Evolutionary conservation across 2,113 vertebrate genomes (phyloP).

Genomic region (Polyodon spathula): DNA sequence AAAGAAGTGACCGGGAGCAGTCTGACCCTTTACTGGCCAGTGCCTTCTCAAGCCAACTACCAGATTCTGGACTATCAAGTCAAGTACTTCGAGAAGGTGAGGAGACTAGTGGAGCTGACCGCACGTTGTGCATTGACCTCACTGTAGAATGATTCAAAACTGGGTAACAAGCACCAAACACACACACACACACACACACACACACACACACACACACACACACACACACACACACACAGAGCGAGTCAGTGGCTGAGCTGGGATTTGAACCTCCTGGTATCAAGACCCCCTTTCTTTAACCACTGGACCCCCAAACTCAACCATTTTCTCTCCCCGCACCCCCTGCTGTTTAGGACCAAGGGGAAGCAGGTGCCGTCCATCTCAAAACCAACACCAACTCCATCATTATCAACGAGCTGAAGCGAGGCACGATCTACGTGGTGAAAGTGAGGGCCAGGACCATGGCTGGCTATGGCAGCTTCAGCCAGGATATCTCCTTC

Average conservation of each 20-base stretch:
- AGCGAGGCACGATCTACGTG: constrained; percentile 64
- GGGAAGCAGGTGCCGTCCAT: constrained; percentile 46
- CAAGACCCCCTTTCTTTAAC: too few species aligned
- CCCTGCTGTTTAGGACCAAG: constrained; percentile 34
- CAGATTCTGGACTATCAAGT: constrained; percentile 76
- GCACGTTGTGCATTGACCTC: too few species aligned
- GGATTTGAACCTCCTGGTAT: too few species aligned
- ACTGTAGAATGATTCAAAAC: too few species aligned
- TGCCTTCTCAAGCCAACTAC: constrained; percentile 56
- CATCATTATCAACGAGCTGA: constrained; percentile 62
- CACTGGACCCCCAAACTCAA: background rate
- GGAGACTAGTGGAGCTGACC: background rate
- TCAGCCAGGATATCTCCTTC: constrained; percentile 60
- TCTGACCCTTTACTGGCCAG: constrained; percentile 65
- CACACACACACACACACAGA: too few species aligned
- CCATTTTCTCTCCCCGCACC: background rate
- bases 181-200: too few species aligned
- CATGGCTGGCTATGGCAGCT: constrained; percentile 69
- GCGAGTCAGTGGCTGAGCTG: too few species aligned
- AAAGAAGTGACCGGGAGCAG: constrained; percentile 64
- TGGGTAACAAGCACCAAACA: too few species aligned
- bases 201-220: too few species aligned
- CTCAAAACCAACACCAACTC: constrained; percentile 58
- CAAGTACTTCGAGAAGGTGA: constrained; percentile 80
- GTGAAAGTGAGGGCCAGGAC: constrained; percentile 75